Conservation (phyloP, 2,113 vertebrate species). For the Festucalex cinctus region DNA sequence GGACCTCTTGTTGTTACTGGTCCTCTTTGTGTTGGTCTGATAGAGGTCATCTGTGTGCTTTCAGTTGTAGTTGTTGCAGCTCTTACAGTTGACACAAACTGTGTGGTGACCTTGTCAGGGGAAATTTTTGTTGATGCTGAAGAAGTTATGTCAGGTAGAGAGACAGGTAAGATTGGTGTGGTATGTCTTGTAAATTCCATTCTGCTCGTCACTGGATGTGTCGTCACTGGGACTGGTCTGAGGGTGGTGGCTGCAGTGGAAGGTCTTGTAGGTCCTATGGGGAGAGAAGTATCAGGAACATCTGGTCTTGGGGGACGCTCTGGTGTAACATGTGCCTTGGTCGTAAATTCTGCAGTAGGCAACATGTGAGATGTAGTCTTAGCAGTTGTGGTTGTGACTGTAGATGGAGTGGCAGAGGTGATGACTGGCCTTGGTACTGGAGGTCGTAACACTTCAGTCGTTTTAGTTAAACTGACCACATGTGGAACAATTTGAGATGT, state of each 20-base stretch:
- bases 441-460: constrained; percentile 26
- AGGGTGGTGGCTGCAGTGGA: constrained; percentile 32
- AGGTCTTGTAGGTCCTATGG: constrained; percentile 28
- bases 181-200: constrained; percentile 36
- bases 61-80: constrained; percentile 14
- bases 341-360: constrained; percentile 24
- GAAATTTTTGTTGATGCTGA: constrained; percentile 20
- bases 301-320: constrained; percentile 8
- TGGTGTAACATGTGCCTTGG: constrained; percentile 23
- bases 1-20: constrained; percentile 45
- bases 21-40: constrained; percentile 43
- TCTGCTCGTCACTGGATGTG: constrained; percentile 34
- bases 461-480: constrained; percentile 25
- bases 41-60: constrained; percentile 19
- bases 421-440: constrained; percentile 7
- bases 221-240: constrained; percentile 40
- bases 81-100: constrained; percentile 37
- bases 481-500: constrained; percentile 26
- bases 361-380: constrained; percentile 25
- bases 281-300: constrained; percentile 24
- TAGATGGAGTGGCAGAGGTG: constrained; percentile 13
- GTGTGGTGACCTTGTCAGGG: constrained; percentile 51
- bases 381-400: constrained; percentile 24
- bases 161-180: constrained; percentile 9
- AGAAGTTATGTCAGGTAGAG: constrained; percentile 24